Base-by-base conservation (phyloP, 2,888 invertebrate genomes). In the Heliconius ismenius region DNA sequence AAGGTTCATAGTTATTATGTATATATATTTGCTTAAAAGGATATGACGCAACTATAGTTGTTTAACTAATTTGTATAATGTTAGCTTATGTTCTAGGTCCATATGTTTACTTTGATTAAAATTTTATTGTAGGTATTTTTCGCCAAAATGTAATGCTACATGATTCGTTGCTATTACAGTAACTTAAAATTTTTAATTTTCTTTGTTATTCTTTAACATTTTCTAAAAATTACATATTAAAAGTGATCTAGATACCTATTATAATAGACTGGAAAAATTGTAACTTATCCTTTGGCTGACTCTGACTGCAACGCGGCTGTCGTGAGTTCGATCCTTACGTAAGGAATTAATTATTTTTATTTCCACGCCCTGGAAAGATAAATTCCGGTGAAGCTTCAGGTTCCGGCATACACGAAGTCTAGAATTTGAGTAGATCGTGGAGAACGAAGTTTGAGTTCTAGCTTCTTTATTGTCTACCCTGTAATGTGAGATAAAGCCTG, bases 41-140 rank as follows among this genome's bases (percentile, higher is more conserved):
- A 70, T 58, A 58, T 70, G 70, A 70, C 70, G 70, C 36, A 58
- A 70, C n/a, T 58, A 24, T 15, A 70, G 24, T 58, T 70, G 70
- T 70, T 70, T 70, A 58, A 70, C 70, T 70, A 58, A 70, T 70
- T 70, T 70, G 32, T 36, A 32, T 21, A 6, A 32, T 54, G 54
- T 70, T 70, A 58, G 32, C 54, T n/a, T 58, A 32, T 13, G 9
- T 32, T n/a, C n/a, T 68, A 18, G 7, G 68, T 69, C 24, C 68
- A 24, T 49, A 21, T 36, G 36, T 68, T 68, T 26, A 18, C n/a
- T 28, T 69, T 26, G 49, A 70, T 58, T 58, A 32, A 58, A 58
- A 3, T 70, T 32, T 58, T 70, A 24, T 58, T 15, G 4, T 24
- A 15, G 24, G 24, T 24, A 24, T 67, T 67, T 67, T 67, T 24